phyloP scores from a whole-genome alignment of 2,113 vertebrate genomes.

The Isichthys henryi region DNA sequence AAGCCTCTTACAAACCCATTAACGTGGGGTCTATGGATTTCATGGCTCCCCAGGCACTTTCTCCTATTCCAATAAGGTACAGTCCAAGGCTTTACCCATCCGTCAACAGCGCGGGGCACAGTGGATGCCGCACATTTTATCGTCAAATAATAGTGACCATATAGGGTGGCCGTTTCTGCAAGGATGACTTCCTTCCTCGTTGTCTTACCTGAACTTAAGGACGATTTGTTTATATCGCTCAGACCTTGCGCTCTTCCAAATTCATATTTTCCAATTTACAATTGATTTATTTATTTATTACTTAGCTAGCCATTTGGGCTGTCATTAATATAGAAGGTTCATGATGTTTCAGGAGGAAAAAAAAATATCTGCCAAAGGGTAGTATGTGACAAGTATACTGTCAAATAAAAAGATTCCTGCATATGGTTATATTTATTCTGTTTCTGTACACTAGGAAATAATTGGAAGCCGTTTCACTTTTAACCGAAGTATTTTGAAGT shows the following conservation, averaged over 20 bases:
- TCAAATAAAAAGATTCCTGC: background rate
- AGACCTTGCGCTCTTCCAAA: conserved; percentile 18
- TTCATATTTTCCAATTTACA: background rate
- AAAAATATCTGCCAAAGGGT: background rate
- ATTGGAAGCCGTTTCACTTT: background rate
- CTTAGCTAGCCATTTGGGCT: background rate
- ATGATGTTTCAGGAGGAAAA: background rate
- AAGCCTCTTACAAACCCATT: conserved; percentile 68
- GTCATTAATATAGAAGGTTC: background rate
- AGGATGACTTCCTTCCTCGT: conserved; percentile 30
- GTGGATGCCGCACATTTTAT: conserved; percentile 58
- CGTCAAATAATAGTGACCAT: conserved; percentile 52
- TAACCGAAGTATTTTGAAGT: background rate
- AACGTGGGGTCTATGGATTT: conserved; percentile 65
- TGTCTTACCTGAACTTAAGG: conserved; percentile 41
- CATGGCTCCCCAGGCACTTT: conserved; percentile 62
- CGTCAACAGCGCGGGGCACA: conserved; percentile 57
- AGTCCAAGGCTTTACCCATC: conserved; percentile 66
- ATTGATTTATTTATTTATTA: background rate
- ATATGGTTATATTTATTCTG: background rate
- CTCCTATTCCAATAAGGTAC: conserved; percentile 63
- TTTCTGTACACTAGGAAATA: background rate
- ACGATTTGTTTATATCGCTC: conserved; percentile 32
- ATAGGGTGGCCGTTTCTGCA: conserved; percentile 36
- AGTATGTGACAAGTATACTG: background rate